Evolutionary conservation across 2,113 vertebrate genomes (phyloP).

Genomic region (Hassar affinis): DNA sequence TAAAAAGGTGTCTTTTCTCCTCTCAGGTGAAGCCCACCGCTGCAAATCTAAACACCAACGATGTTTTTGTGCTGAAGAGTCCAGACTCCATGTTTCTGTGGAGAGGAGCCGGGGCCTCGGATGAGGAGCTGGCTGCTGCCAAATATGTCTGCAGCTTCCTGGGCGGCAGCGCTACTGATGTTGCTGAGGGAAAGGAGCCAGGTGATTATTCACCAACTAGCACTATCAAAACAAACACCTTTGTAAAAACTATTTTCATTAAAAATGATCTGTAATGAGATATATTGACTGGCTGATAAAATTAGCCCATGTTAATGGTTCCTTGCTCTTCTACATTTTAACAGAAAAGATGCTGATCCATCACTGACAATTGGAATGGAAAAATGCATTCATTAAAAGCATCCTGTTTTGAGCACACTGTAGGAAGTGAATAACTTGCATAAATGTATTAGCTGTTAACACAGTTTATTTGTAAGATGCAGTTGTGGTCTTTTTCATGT

Average conservation of each 20-base stretch:
- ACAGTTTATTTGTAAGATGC: not conserved
- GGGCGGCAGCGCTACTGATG: slow-evolving; percentile 57
- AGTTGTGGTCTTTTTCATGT: not conserved
- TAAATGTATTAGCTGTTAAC: not conserved
- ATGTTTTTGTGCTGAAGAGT: slow-evolving; percentile 72
- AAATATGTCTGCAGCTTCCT: slow-evolving; percentile 63
- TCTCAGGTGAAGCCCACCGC: slow-evolving; percentile 67
- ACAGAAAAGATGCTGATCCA: not conserved
- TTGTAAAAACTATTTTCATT: not conserved
- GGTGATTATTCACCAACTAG: slow-evolving; percentile 49
- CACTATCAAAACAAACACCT: not conserved
- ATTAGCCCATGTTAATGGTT: not conserved
- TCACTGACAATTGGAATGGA: too few species aligned
- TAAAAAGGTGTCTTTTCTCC: not conserved
- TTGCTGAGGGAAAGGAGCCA: slow-evolving; percentile 68
- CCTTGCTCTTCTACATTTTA: not conserved
- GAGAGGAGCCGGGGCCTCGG: slow-evolving; percentile 65
- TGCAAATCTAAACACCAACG: slow-evolving; percentile 71
- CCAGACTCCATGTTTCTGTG: slow-evolving; percentile 57
- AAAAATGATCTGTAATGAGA: not conserved
- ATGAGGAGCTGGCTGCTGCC: slow-evolving; percentile 63
- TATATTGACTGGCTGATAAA: not conserved
- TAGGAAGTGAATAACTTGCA: not conserved
- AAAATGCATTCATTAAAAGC: not conserved
- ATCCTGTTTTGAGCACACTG: not conserved